Evolutionary conservation across 2,888 invertebrate genomes (phyloP).

Genomic region (Formica aserva): DNA sequence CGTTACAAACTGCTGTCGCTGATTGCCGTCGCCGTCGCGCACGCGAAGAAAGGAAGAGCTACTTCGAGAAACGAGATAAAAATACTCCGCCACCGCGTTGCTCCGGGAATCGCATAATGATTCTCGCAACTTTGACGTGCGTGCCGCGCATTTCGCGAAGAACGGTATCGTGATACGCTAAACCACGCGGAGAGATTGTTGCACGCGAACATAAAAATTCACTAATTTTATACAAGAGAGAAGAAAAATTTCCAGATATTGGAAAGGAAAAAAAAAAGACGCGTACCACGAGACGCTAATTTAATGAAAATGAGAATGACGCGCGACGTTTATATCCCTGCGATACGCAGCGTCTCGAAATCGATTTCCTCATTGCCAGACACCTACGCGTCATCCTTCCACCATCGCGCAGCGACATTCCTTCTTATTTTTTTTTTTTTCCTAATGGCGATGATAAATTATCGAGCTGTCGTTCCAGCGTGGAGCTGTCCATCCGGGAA

Average conservation of each 20-base stretch:
- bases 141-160: constrained; percentile 6
- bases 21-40: constrained; percentile 36
- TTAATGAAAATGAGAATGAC: constrained; percentile 16
- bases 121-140: constrained; percentile 39
- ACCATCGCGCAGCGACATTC: constrained; percentile 21
- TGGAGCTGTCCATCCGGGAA: constrained; percentile 20
- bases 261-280: neutral
- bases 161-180: constrained; percentile 21
- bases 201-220: constrained; percentile 12
- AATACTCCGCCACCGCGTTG: constrained; percentile 29
- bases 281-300: neutral
- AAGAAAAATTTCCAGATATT: neutral
- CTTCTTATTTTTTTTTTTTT: constrained; percentile 6
- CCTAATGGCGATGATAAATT: constrained; percentile 24
- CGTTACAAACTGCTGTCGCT: constrained; percentile 33
- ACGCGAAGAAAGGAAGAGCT: constrained; percentile 30
- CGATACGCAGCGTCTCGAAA: constrained; percentile 7
- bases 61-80: constrained; percentile 23
- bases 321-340: constrained; percentile 1
- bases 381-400: constrained; percentile 25
- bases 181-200: constrained; percentile 2
- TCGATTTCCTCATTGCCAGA: constrained; percentile 42
- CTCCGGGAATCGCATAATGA: constrained; percentile 47
- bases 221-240: neutral
- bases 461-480: constrained; percentile 8